phyloP scores from a whole-genome alignment of 2,113 vertebrate genomes.

The Sula dactylatra region DNA sequence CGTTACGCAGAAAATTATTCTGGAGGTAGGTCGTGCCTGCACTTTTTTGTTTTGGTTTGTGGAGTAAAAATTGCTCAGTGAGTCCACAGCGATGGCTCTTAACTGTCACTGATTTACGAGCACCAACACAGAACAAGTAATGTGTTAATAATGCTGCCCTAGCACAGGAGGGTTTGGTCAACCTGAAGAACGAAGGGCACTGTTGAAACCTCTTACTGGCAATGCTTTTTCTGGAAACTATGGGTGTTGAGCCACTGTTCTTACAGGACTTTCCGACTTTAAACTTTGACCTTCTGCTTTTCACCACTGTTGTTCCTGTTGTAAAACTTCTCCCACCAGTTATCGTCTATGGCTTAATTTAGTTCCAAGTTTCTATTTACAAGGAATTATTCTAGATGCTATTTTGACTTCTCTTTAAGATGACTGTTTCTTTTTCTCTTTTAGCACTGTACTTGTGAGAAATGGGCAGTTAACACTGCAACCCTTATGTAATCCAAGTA shows the following conservation, averaged over 20 bases:
- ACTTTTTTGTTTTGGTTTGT: neutral
- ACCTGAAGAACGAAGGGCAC: neutral
- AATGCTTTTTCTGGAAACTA: fast-evolving
- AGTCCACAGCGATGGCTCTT: neutral
- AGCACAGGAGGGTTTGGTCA: neutral
- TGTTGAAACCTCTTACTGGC: neutral
- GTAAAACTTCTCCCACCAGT: neutral
- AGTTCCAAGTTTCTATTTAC: neutral
- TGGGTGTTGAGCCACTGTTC: neutral
- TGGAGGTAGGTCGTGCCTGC: neutral
- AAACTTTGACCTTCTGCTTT: constrained; percentile 1
- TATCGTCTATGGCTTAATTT: neutral
- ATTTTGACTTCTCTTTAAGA: neutral
- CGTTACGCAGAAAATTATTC: neutral
- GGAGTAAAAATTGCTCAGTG: neutral
- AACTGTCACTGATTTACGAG: neutral
- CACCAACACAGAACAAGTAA: neutral
- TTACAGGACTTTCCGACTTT: neutral
- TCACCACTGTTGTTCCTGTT: neutral
- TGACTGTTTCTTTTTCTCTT: neutral
- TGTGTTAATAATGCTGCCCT: neutral
- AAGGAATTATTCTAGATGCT: neutral
- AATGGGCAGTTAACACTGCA: neutral
- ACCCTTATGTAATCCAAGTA: neutral
- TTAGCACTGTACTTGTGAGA: neutral